These are phyloP conservation scores for Athetis lepigone DNA, from an alignment of 2,888 invertebrate species.

Conservation along the genomic window DNA sequence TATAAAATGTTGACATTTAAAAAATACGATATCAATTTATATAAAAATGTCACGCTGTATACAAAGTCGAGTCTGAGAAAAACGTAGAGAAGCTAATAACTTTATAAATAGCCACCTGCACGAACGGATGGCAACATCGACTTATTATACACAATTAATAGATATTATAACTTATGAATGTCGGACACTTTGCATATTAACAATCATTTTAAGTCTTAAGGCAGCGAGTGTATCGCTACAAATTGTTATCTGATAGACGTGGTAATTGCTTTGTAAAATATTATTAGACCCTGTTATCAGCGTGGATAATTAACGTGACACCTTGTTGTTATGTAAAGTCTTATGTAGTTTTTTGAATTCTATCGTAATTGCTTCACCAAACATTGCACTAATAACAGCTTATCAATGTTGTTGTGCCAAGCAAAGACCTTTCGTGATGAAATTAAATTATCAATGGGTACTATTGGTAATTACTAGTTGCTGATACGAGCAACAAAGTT, in stretches of 20 bases:
- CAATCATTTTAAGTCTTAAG: slow-evolving; percentile 21
- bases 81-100: slow-evolving; percentile 29
- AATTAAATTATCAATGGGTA: slow-evolving; percentile 52
- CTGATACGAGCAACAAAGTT: slow-evolving; percentile 42
- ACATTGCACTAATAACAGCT: slow-evolving; percentile 49
- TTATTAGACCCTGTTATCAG: slow-evolving; percentile 47
- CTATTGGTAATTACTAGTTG: slow-evolving; percentile 47
- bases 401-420: slow-evolving; percentile 45
- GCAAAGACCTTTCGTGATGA: slow-evolving; percentile 45
- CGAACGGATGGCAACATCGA: slow-evolving; percentile 6
- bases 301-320: slow-evolving; percentile 57
- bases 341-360: slow-evolving; percentile 50
- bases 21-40: slow-evolving; percentile 56
- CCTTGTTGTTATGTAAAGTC: slow-evolving; percentile 51
- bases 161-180: slow-evolving; percentile 27
- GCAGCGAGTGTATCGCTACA: slow-evolving; percentile 34
- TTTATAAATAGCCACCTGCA: slow-evolving; percentile 53
- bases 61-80: slow-evolving; percentile 39
- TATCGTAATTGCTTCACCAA: slow-evolving; percentile 56
- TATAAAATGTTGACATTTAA: slow-evolving; percentile 59
- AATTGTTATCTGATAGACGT: slow-evolving; percentile 44
- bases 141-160: slow-evolving; percentile 40
- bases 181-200: slow-evolving; percentile 37
- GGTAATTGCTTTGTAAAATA: slow-evolving; percentile 56
- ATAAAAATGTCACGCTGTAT: slow-evolving; percentile 51